These are phyloP conservation scores for Venusia cambrica DNA, from an alignment of 2,888 invertebrate species.

Conservation along the genomic window DNA sequence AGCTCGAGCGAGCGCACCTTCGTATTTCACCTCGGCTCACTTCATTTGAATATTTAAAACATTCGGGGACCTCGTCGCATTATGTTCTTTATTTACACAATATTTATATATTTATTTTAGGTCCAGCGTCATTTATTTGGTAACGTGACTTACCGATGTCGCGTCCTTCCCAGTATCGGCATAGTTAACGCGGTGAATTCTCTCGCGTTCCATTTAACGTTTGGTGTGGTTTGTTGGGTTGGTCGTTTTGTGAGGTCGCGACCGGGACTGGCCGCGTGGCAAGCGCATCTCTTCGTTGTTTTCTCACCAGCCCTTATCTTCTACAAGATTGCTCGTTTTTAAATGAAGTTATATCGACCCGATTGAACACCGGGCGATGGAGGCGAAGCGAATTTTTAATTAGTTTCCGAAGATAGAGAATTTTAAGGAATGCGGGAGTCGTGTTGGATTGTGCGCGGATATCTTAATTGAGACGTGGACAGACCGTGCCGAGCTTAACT, in stretches of 20 bases:
- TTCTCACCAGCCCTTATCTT: conserved; percentile 76
- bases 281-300: conserved; percentile 75
- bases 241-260: conserved; percentile 61
- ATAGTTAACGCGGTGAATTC: conserved; percentile 78
- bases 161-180: conserved; percentile 79
- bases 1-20: conserved; percentile 77
- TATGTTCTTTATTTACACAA: conserved; percentile 79
- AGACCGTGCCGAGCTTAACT: conserved; percentile 51
- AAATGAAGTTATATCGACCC: conserved; percentile 80
- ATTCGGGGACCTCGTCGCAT: conserved; percentile 72
- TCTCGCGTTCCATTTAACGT: conserved; percentile 77
- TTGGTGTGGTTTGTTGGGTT: conserved; percentile 65
- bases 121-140: conserved; percentile 74
- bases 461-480: conserved; percentile 74
- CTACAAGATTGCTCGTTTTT: conserved; percentile 79
- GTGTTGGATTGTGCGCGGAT: conserved; percentile 65
- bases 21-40: conserved; percentile 79
- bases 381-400: conserved; percentile 80
- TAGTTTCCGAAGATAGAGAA: conserved; percentile 80
- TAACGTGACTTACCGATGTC: conserved; percentile 80
- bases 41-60: conserved; percentile 81
- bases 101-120: conserved; percentile 79
- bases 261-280: conserved; percentile 58
- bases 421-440: conserved; percentile 73
- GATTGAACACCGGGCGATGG: conserved; percentile 71